Evolutionary conservation across 2,888 invertebrate species (phyloP), one percentile per base, ranked within the genome.

Genomic region (Podotricha telesiphe): DNA sequence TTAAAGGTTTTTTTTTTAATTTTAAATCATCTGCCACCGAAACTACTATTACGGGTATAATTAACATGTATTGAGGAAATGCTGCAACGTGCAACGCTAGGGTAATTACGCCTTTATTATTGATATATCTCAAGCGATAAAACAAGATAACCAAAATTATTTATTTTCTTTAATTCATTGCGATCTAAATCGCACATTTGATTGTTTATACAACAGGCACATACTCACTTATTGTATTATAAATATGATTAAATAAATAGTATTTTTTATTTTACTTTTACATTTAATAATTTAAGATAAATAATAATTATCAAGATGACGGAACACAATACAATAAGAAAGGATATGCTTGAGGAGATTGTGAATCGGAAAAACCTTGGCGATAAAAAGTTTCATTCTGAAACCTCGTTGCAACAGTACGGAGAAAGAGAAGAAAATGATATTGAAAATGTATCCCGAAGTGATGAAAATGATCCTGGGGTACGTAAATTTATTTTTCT

Each of bases 371-470:
- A 81, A 65, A 84, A 83, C 65, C 58, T 91, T 74, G 91, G 91
- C 58, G 85, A 86, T 62, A 91, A 91, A 74, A 89, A 87, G 67
- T 91, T 86, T 73, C 91, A 92, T 74, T 93, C 93, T 2, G 93
- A 93, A 71, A 84, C 89, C 1, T 90, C 91, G 3, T 77, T 92
- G 17, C 90, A 91, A 65, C 81, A 89, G 61, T 86, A 79, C 67
- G 86, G 79, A 40, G 87, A 86, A 68, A 83, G 86, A 62, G 86
- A 85, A 55, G 83, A 82, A n/a, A 71, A 72, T 11, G 74, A 76
- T 47, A 70, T 76, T 15, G 79, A 82, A 5, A 51, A 59, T n/a
- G 53, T 17, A n/a, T 28, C 53, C n/a, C 53, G 53, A 34, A 34
- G 6, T 55, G 53, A 34, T 13, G 67, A 65, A 5, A 78, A 77